A percentile compares a stretch with the other conserved stretches of the same genome.
These are phyloP conservation scores for Callionymus lyra DNA, from an alignment of 2,113 vertebrate species.

Conservation along the genomic window DNA sequence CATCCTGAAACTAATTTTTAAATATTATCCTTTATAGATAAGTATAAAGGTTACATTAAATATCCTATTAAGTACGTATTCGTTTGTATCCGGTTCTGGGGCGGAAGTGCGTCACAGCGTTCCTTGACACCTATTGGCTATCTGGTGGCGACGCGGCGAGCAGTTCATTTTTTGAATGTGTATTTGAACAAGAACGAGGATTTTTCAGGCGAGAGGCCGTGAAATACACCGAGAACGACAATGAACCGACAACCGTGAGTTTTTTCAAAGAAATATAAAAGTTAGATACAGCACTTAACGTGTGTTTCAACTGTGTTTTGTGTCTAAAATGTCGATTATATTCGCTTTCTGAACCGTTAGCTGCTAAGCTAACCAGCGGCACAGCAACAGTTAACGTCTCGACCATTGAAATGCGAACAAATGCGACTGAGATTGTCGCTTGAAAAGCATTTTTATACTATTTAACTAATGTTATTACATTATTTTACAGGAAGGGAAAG, in stretches of 20 bases:
- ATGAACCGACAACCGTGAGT: constrained; percentile 64
- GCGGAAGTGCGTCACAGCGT: background rate
- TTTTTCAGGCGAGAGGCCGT: constrained; percentile 32
- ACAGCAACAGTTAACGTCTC: no score
- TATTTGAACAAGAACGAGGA: constrained; percentile 7
- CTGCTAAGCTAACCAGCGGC: background rate
- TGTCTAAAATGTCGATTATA: no score
- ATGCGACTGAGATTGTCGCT: no score
- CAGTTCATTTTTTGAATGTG: constrained; percentile 48
- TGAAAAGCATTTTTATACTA: background rate
- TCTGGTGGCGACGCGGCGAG: background rate
- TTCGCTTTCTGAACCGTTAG: constrained; percentile 1
- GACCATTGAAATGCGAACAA: no score
- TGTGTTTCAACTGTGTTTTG: no score
- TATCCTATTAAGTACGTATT: background rate
- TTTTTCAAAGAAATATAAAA: background rate
- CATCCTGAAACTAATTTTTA: background rate
- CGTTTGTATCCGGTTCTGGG: background rate
- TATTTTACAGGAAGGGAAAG: constrained; percentile 56
- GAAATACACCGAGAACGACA: constrained; percentile 2
- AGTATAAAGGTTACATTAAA: no score
- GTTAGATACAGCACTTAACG: background rate
- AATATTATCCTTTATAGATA: background rate
- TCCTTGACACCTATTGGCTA: constrained; percentile 26
- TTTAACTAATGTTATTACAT: background rate